Evolutionary conservation across 1,140 invertebrate genomes (phyloP), one percentile per base, ranked within the genome.

Genomic region (Solenopsis fugax): DNA sequence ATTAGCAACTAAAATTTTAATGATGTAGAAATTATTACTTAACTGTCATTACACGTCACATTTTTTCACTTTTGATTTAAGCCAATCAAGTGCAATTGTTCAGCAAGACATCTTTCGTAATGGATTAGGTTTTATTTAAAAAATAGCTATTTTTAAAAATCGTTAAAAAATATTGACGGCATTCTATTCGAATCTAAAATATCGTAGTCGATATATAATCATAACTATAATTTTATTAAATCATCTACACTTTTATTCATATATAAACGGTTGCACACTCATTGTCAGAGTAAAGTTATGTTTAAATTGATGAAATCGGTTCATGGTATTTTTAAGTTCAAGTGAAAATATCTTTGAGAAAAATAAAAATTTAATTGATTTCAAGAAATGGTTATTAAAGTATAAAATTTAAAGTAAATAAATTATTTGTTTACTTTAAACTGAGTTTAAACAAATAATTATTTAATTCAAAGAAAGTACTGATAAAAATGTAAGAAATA

Each of bases 1-100:
- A 50, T 73, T 60, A 73, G 54, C 67, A 73, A 37, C 54, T 58
- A 37, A 75, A 60, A 50, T 37, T 60, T 80, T 60, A 81, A 41
- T n/a, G 6, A 82, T 10, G 13, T 45, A 29, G 10, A 56, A n/a
- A 48, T 24, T 16, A 34, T 7, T 29, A 4, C 50, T 48, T 34
- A 58, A 73, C 12, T 73, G 34, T 56, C n/a, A n/a, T n/a, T n/a
- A 18, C 10, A 41, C 16, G 10, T 45, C 18, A 7, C 24, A 10
- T 71, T 81, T 52, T 29, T 72, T 56, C 24, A 1, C 16, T 56
- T 41, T 4, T 18, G 12, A 67, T 52, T n/a, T 52, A 67, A 21
- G 5, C 10, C 5, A 12, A 13, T 64, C 13, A 52, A 62, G 7
- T 0, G n/a, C 13, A 52, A 12, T 45, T 37, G 9, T 77, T 60